These are phyloP conservation scores for Onthophagus sagittarius DNA, from an alignment of 2,888 invertebrate species.

Conservation along the genomic window DNA sequence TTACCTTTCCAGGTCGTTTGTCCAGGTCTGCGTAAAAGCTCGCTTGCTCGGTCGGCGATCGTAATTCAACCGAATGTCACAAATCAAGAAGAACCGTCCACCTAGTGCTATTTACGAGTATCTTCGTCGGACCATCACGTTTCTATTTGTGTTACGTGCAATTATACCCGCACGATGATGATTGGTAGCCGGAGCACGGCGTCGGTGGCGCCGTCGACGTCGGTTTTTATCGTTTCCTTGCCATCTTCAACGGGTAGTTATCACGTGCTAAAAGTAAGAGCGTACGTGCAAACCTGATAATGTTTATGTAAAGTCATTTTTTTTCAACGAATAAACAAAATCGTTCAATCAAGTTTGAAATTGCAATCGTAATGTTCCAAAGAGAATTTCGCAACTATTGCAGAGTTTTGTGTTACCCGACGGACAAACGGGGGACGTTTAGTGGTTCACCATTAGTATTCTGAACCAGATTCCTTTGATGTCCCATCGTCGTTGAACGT, in stretches of 20 bases:
- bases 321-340: too few species aligned
- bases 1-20: neutral
- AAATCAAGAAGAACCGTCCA: neutral
- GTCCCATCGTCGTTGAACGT: too few species aligned
- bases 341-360: too few species aligned
- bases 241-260: neutral
- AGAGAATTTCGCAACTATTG: too few species aligned
- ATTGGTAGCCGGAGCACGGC: neutral
- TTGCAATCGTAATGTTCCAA: too few species aligned
- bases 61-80: neutral
- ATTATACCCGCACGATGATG: neutral
- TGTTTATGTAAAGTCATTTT: neutral
- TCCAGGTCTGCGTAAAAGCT: neutral
- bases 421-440: too few species aligned
- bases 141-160: constrained; percentile 10
- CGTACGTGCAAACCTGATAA: neutral
- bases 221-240: constrained; percentile 1
- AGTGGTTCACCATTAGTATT: too few species aligned
- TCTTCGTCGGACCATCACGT: neutral
- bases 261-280: constrained; percentile 7
- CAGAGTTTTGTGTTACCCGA: too few species aligned
- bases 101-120: neutral
- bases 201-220: neutral
- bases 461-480: too few species aligned
- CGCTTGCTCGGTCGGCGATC: neutral